phyloP scores from a whole-genome alignment of 2,888 invertebrate genomes.

The Drosophila niveifrons region DNA sequence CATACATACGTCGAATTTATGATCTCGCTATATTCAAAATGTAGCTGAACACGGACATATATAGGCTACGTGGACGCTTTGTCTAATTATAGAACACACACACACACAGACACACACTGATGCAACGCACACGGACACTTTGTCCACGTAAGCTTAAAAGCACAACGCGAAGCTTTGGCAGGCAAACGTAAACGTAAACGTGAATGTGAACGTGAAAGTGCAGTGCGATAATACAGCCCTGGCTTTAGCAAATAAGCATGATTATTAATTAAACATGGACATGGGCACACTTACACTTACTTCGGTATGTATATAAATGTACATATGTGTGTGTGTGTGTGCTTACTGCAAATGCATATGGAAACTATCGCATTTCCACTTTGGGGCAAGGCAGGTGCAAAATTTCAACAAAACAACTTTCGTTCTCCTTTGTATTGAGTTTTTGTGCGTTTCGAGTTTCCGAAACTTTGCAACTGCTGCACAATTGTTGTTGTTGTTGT shows the following conservation, averaged over 20 bases:
- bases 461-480: slow-evolving; percentile 22
- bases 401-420: slow-evolving; percentile 49
- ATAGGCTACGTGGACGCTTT: slow-evolving; percentile 11
- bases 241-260: slow-evolving; percentile 16
- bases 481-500: slow-evolving; percentile 7
- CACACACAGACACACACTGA: slow-evolving; percentile 3
- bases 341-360: neutral
- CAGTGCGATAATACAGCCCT: slow-evolving; percentile 7
- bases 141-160: slow-evolving; percentile 27
- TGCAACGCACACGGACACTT: slow-evolving; percentile 8
- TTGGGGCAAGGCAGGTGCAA: slow-evolving; percentile 62
- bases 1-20: slow-evolving; percentile 8
- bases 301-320: neutral
- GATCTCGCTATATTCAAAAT: slow-evolving; percentile 18
- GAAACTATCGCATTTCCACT: slow-evolving; percentile 49
- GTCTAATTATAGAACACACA: slow-evolving; percentile 23
- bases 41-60: slow-evolving; percentile 14
- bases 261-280: slow-evolving; percentile 31
- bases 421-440: slow-evolving; percentile 27
- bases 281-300: neutral
- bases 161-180: slow-evolving; percentile 10
- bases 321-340: no score
- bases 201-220: neutral
- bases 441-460: slow-evolving; percentile 37
- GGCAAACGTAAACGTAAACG: neutral